Percentiles rank a stretch among this genome's conserved stretches.
phyloP scores from a whole-genome alignment of 2,113 vertebrate genomes.

The Chamaea fasciata region DNA sequence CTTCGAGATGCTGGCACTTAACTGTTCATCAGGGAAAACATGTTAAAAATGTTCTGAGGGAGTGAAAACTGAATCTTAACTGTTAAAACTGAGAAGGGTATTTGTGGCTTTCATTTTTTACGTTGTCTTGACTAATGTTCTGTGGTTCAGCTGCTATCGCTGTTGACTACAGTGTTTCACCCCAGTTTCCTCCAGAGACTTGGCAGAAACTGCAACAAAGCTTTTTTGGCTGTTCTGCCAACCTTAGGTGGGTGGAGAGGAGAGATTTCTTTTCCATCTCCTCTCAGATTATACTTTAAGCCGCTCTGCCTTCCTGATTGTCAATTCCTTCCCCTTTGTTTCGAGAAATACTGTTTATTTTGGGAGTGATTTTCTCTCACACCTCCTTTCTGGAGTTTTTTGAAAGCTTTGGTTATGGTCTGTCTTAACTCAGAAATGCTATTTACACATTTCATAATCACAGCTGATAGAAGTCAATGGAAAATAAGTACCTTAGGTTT shows the following conservation, averaged over 20 bases:
- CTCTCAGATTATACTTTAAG: background rate
- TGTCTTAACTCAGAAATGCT: background rate
- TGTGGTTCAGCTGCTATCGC: background rate
- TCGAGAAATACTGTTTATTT: background rate
- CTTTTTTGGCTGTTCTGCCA: background rate
- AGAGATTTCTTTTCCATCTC: background rate
- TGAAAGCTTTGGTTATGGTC: background rate
- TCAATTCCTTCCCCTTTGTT: background rate
- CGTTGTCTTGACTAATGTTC: background rate
- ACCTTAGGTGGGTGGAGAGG: background rate
- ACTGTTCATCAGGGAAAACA: conserved; percentile 9
- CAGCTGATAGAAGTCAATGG: background rate
- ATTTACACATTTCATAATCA: background rate
- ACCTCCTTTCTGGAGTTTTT: background rate
- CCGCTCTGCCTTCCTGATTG: background rate
- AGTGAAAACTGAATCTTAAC: background rate
- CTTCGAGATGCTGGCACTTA: conserved; percentile 25
- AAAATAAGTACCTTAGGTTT: background rate
- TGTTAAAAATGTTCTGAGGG: conserved; percentile 18
- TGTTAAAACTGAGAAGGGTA: background rate
- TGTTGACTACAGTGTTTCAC: background rate
- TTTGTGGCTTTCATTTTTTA: background rate
- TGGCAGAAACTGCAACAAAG: background rate
- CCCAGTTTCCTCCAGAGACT: background rate
- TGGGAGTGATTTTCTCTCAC: background rate